Base-by-base conservation (phyloP, 1,140 invertebrate species). In the Cherax quadricarinatus region DNA sequence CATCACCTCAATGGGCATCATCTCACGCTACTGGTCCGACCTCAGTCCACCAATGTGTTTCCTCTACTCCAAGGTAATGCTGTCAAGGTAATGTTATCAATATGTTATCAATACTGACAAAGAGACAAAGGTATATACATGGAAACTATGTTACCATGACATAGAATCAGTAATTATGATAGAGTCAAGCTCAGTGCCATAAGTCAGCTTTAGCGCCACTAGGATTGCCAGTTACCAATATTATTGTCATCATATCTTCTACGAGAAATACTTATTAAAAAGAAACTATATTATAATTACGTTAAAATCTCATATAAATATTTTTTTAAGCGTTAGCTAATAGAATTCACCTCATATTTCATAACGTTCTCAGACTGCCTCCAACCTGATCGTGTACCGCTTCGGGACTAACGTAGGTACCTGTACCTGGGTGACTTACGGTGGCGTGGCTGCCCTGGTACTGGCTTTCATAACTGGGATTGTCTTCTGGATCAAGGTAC, bases 401-500 rank as follows among this genome's bases (percentile, higher is more conserved):
- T 93, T 93, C 66, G 92, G 92, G 1, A 83, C 73, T 70, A 14
- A 48, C 53, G 5, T 93, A 1, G 62, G 85, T 57, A 62, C 73
- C 49, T 93, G 89, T 70, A 79, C 88, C n/a, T 93, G 92, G 92
- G 84, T 93, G 73, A 87, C 92, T 1, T 93, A 93, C 73, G 92
- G 92, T 1, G 84, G 60, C 4, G 78, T 83, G 10, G 60, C 86
- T 7, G 70, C 60, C 14, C 48, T 88, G 16, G 49, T 91, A 14
- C 75, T 93, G 21, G 83, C 66, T n/a, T 18, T 88, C 60, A 1
- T 90, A 9, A 49, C 82, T n/a, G 92, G 49, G 16, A 9, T 87
- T 30, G 10, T 87, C 53, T 93, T 87, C 51, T 60, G 57, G 41
- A 60, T 88, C 14, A 75, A 83, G 53, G 92, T 92, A 21, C 81